Conservation (phyloP, 2,797 vertebrate genomes). For the Natrix natrix region DNA sequence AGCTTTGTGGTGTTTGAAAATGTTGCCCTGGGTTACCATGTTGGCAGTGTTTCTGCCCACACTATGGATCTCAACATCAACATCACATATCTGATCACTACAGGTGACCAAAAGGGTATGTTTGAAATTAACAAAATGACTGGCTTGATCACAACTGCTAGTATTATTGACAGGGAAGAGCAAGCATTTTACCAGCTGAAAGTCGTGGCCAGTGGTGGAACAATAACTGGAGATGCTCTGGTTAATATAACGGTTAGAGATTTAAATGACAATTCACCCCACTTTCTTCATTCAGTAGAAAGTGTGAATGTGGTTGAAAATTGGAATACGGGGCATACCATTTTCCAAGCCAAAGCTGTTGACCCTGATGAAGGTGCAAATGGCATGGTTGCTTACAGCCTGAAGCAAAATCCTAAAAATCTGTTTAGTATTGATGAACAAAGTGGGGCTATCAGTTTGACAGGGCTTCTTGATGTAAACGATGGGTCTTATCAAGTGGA, state of each 20-base stretch:
- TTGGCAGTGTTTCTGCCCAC: slow-evolving; percentile 89
- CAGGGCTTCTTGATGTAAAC: slow-evolving; percentile 84
- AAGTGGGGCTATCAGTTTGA: slow-evolving; percentile 87
- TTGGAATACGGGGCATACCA: slow-evolving; percentile 90
- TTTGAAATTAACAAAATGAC: slow-evolving; percentile 81
- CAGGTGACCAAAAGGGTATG: slow-evolving; percentile 88
- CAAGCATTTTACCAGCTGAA: slow-evolving; percentile 91
- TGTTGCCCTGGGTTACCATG: slow-evolving; percentile 79
- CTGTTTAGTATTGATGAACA: slow-evolving; percentile 87
- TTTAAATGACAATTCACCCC: slow-evolving; percentile 94
- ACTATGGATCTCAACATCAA: slow-evolving; percentile 93
- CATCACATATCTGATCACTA: slow-evolving; percentile 93
- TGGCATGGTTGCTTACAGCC: slow-evolving; percentile 86
- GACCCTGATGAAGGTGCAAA: slow-evolving; percentile 93
- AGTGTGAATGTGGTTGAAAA: slow-evolving; percentile 94
- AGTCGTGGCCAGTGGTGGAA: slow-evolving; percentile 89
- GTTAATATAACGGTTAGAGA: slow-evolving; percentile 97
- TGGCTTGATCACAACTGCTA: slow-evolving; percentile 85
- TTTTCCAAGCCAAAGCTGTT: slow-evolving; percentile 90
- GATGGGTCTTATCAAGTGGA: slow-evolving; percentile 91
- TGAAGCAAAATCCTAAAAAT: slow-evolving; percentile 88
- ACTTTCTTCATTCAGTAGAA: slow-evolving; percentile 86
- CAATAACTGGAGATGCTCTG: slow-evolving; percentile 86
- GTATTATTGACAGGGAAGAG: slow-evolving; percentile 91
- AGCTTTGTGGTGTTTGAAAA: slow-evolving; percentile 99